These are phyloP conservation scores for Malurus melanocephalus DNA, from an alignment of 2,113 vertebrate species.

Conservation along the genomic window DNA sequence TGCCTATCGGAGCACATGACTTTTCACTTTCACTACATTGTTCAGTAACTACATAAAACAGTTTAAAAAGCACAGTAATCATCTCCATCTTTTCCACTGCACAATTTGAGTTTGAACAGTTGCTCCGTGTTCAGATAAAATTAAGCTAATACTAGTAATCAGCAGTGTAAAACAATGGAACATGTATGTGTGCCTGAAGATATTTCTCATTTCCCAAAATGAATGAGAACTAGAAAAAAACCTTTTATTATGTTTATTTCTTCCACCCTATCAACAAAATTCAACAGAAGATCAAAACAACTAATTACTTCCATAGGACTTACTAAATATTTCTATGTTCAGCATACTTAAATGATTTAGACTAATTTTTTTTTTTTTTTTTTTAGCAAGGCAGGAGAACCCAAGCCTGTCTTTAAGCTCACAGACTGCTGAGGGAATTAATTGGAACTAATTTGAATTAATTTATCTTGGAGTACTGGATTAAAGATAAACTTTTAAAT, in stretches of 20 bases:
- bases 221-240: not conserved
- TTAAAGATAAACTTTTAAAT: not conserved
- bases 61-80: not conserved
- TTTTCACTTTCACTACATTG: not conserved
- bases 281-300: not conserved
- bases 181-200: rapidly evolving
- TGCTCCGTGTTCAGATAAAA: not conserved
- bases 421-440: not conserved
- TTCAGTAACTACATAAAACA: not conserved
- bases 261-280: not conserved
- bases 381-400: not conserved
- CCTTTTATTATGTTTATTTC: not conserved
- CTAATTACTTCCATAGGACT: not conserved
- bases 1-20: not conserved
- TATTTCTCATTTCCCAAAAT: not conserved
- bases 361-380: not conserved
- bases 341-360: not conserved
- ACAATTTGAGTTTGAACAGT: not conserved
- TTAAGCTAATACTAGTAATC: not conserved
- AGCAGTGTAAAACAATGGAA: rapidly evolving
- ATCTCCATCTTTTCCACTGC: not conserved
- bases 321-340: not conserved
- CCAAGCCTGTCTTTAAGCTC: not conserved
- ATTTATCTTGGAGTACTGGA: not conserved
- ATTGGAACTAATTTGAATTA: not conserved